phyloP scores from a whole-genome alignment of 2,888 invertebrate species.

The Harpalus rubripes region DNA sequence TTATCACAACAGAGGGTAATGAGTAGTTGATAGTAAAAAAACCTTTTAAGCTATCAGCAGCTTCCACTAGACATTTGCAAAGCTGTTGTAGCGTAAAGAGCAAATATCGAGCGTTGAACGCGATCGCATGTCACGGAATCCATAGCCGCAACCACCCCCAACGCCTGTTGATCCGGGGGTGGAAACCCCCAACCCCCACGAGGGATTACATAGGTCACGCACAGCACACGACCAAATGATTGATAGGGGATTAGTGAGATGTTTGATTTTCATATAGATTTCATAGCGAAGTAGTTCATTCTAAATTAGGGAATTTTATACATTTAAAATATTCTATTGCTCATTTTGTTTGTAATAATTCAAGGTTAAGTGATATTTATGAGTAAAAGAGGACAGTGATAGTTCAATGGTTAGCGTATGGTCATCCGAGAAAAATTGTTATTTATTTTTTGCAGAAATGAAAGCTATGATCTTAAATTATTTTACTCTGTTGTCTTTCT shows the following conservation, averaged over 20 bases:
- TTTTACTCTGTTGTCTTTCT: no score
- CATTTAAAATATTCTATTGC: no score
- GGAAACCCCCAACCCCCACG: background rate
- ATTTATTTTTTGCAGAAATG: no score
- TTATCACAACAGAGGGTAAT: conserved; percentile 32
- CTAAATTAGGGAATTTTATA: background rate
- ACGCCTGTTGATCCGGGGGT: conserved; percentile 23
- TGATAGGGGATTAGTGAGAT: conserved; percentile 12
- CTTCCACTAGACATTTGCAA: background rate
- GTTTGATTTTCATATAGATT: conserved; percentile 5
- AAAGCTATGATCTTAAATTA: no score
- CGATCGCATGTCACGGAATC: conserved; percentile 39
- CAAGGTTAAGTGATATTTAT: no score
- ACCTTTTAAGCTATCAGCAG: conserved; percentile 23
- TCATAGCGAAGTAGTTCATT: background rate
- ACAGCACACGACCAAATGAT: conserved; percentile 11
- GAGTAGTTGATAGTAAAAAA: conserved; percentile 21
- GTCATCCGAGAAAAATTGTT: no score
- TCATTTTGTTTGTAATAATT: no score
- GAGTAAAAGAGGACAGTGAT: no score
- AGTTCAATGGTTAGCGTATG: no score
- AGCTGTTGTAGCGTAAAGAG: conserved; percentile 9
- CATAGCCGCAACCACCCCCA: background rate
- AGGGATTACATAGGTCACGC: conserved; percentile 1
- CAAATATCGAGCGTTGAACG: conserved; percentile 39